Evolutionary conservation across 37 sponge, comb jelly and placozoan genomes (phyloP).

Genomic region (Spongilla lacustris): DNA sequence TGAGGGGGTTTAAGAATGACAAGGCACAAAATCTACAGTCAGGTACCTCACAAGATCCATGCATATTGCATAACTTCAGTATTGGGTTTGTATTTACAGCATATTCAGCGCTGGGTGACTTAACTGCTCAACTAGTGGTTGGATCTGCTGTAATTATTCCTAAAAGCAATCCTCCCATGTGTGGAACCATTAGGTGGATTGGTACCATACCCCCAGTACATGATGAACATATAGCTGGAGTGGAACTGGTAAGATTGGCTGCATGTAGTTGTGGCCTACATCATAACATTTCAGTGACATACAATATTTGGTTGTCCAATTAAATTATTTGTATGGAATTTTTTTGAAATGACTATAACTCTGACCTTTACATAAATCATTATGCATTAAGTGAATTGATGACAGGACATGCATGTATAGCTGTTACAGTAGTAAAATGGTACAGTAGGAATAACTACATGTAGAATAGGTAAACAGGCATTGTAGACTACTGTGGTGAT

Average conservation of each 20-base stretch:
- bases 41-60: neutral
- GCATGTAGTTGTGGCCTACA: too few relatives aligned
- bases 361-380: too few relatives aligned
- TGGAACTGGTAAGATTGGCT: constrained; percentile 50
- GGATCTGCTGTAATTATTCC: neutral
- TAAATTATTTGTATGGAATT: neutral
- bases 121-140: neutral
- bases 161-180: neutral
- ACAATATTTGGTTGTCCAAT: neutral
- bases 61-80: neutral
- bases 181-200: constrained; percentile 48
- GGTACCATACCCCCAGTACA: constrained; percentile 33
- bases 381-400: too few relatives aligned
- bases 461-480: too few relatives aligned
- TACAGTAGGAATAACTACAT: too few relatives aligned
- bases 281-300: too few relatives aligned
- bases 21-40: neutral
- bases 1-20: neutral
- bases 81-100: too few relatives aligned
- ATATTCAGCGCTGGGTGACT: neutral
- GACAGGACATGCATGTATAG: too few relatives aligned
- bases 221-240: constrained; percentile 38
- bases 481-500: too few relatives aligned
- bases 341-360: too few relatives aligned
- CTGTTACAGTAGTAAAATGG: too few relatives aligned